Evolutionary conservation across 35 echinoderm and acorn worm genomes (phyloP).

Genomic region (Ophiothrix spiculata): DNA sequence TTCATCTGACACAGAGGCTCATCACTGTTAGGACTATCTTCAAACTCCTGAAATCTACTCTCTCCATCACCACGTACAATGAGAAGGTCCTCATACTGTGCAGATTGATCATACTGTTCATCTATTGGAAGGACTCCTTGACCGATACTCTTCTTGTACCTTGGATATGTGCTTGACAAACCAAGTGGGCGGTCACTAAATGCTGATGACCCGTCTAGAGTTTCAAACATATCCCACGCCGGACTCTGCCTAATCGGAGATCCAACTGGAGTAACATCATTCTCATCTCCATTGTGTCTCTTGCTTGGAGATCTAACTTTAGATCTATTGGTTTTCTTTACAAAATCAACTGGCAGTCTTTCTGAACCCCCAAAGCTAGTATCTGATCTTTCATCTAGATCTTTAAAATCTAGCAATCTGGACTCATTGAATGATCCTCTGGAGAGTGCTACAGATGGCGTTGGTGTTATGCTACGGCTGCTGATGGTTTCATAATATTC

Average conservation of each 20-base stretch:
- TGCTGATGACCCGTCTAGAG: background rate
- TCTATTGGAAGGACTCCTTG: background rate
- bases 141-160: background rate
- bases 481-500: slow-evolving; percentile 44
- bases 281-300: background rate
- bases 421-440: background rate
- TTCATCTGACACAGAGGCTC: background rate
- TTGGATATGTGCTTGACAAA: background rate
- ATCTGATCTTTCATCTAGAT: background rate
- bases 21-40: background rate
- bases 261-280: background rate
- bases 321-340: background rate
- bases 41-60: background rate
- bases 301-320: background rate
- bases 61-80: background rate
- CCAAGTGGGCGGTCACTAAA: background rate
- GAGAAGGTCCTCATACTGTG: background rate
- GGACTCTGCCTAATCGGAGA: background rate
- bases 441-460: background rate
- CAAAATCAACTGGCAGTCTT: background rate
- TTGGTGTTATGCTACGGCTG: slow-evolving; percentile 24
- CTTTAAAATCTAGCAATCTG: slow-evolving; percentile 24
- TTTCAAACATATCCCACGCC: background rate
- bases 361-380: background rate
- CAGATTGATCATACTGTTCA: background rate